Conservation (phyloP, 2,113 vertebrate species). For the Suricata suricatta region DNA sequence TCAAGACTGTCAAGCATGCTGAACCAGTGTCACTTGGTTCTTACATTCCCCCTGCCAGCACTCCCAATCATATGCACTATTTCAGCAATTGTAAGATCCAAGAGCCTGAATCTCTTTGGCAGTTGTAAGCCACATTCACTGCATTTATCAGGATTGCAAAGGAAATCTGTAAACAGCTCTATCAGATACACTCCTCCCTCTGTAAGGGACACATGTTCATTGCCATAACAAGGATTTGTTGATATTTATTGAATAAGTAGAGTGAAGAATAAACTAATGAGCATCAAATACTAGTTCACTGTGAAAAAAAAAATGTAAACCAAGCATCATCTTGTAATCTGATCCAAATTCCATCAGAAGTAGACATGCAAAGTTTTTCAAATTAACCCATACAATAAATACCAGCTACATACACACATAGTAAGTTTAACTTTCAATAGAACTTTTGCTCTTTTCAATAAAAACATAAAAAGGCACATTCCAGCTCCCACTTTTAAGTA, state of each 20-base stretch:
- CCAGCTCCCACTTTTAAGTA: background rate
- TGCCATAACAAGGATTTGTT: constrained; percentile 12
- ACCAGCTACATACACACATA: background rate
- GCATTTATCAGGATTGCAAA: constrained; percentile 24
- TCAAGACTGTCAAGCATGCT: background rate
- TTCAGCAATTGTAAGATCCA: background rate
- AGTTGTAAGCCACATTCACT: background rate
- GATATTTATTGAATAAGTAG: constrained; percentile 21
- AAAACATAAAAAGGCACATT: constrained; percentile 47
- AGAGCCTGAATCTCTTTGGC: background rate
- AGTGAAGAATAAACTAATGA: constrained; percentile 27
- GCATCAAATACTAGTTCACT: constrained; percentile 16
- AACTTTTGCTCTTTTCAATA: constrained; percentile 44
- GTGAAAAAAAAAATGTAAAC: background rate
- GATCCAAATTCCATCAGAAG: constrained; percentile 35
- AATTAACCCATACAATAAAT: background rate
- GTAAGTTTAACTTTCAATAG: constrained; percentile 7
- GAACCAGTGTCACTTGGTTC: background rate
- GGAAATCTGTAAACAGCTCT: background rate
- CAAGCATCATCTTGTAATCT: constrained; percentile 11
- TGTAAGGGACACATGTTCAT: background rate
- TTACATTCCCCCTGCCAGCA: background rate
- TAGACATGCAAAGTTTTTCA: constrained; percentile 32
- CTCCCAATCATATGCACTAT: background rate
- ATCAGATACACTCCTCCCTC: background rate